phyloP scores from a whole-genome alignment of 2,888 invertebrate species.

The Perdita meconis region DNA sequence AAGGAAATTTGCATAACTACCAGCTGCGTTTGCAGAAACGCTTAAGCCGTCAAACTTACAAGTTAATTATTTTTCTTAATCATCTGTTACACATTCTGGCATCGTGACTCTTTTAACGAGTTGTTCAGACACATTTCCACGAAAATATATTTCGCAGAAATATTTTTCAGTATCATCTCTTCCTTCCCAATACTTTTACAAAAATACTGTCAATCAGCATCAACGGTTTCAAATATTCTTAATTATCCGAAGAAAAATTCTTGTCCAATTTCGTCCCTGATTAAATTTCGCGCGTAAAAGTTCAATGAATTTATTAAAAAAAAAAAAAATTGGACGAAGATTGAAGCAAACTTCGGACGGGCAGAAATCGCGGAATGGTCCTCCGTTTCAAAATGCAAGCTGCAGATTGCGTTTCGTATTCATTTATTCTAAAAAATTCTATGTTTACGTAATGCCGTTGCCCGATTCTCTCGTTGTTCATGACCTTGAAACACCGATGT shows the following conservation, averaged over 20 bases:
- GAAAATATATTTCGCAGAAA: not conserved
- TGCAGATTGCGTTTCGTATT: conserved; percentile 9
- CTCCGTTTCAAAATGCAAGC: not conserved
- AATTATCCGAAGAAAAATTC: too few relatives aligned
- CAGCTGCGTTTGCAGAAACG: conserved; percentile 13
- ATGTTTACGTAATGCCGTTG: conserved; percentile 12
- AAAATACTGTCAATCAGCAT: not conserved
- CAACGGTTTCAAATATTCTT: not conserved
- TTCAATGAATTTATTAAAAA: conserved; percentile 5
- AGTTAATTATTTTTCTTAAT: conserved; percentile 35
- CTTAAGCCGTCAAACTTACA: not conserved
- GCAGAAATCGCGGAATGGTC: not conserved
- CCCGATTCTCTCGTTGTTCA: not conserved
- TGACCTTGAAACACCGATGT: conserved; percentile 14
- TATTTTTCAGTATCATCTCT: not conserved
- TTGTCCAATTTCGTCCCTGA: not conserved
- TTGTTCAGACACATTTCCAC: conserved; percentile 5
- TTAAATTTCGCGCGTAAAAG: not conserved
- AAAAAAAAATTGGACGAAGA: not conserved
- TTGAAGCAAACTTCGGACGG: not conserved
- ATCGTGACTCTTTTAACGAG: conserved; percentile 27
- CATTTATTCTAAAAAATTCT: conserved; percentile 24
- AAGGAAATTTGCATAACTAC: not conserved
- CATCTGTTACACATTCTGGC: conserved; percentile 21
- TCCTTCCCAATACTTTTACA: not conserved